Percentiles rank a stretch among this genome's conserved stretches.
Conservation (phyloP, 2,888 invertebrate species). For the Diogma glabrata region DNA sequence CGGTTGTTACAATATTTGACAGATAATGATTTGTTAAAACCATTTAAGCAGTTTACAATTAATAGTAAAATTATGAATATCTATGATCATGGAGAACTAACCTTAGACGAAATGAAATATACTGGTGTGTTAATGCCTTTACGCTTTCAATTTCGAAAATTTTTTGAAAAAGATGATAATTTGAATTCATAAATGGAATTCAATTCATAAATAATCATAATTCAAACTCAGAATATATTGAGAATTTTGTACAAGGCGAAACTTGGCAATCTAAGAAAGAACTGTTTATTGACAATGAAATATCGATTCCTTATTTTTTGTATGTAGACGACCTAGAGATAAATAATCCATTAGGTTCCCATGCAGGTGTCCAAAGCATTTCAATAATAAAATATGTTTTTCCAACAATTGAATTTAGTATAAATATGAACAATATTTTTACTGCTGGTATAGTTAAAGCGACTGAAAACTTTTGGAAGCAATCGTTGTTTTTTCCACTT, state of each 20-base stretch:
- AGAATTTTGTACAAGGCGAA: background rate
- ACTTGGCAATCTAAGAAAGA: background rate
- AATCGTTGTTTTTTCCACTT: background rate
- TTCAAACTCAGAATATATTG: background rate
- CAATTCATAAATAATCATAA: background rate
- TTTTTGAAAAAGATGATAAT: constrained; percentile 1
- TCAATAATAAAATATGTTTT: background rate
- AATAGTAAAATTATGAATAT: too few relatives aligned
- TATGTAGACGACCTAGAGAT: constrained; percentile 6
- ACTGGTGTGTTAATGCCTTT: background rate
- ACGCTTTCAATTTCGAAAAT: background rate
- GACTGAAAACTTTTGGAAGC: background rate
- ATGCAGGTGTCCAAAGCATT: constrained; percentile 1
- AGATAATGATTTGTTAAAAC: background rate
- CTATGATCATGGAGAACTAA: too few relatives aligned
- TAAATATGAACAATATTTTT: constrained; percentile 1
- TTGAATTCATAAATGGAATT: too few relatives aligned
- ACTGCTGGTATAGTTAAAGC: background rate
- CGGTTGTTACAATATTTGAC: background rate
- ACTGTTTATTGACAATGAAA: background rate
- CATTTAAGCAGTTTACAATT: too few relatives aligned
- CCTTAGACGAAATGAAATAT: constrained; percentile 2
- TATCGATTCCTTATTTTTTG: background rate
- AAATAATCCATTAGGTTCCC: background rate
- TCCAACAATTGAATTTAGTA: constrained; percentile 4